Percentiles rank a stretch among this genome's conserved stretches.
phyloP scores from a whole-genome alignment of 2,113 vertebrate genomes.

The Vanacampus margaritifer region DNA sequence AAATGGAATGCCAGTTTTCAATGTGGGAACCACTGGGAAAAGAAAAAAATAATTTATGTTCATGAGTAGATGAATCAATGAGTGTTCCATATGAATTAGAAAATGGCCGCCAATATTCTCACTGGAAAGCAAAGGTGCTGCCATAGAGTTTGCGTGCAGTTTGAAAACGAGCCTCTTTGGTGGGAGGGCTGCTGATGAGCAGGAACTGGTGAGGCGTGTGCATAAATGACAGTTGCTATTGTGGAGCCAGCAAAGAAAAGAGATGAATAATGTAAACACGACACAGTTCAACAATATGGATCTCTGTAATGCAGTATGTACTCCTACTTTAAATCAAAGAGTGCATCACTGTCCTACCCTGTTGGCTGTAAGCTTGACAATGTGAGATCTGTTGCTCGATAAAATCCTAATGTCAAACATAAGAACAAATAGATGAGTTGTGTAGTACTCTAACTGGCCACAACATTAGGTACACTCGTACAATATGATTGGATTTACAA shows the following conservation, averaged over 20 bases:
- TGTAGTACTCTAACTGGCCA: neutral
- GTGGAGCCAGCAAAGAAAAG: constrained; percentile 42
- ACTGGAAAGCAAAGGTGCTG: constrained; percentile 99
- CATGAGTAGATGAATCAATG: neutral
- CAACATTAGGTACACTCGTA: neutral
- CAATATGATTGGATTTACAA: neutral
- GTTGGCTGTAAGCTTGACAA: constrained; percentile 92
- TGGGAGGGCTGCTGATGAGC: constrained; percentile 93
- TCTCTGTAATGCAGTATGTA: neutral
- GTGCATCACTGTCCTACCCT: constrained; percentile 76
- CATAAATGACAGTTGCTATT: constrained; percentile 97
- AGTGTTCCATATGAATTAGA: neutral
- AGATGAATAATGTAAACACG: neutral
- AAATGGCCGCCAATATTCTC: constrained; percentile 47
- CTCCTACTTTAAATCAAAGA: neutral
- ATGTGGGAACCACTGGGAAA: constrained; percentile 90
- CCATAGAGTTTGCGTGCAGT: constrained; percentile 90
- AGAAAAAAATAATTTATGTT: neutral
- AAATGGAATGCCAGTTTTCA: constrained; percentile 97
- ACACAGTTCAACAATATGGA: neutral
- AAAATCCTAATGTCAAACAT: constrained; percentile 81
- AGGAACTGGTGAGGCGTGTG: constrained; percentile 98
- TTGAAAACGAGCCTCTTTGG: constrained; percentile 93
- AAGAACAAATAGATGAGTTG: constrained; percentile 1
- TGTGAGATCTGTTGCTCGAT: constrained; percentile 94